phyloP scores from a whole-genome alignment of 2,888 invertebrate species.

The Hirudinaria manillensis region DNA sequence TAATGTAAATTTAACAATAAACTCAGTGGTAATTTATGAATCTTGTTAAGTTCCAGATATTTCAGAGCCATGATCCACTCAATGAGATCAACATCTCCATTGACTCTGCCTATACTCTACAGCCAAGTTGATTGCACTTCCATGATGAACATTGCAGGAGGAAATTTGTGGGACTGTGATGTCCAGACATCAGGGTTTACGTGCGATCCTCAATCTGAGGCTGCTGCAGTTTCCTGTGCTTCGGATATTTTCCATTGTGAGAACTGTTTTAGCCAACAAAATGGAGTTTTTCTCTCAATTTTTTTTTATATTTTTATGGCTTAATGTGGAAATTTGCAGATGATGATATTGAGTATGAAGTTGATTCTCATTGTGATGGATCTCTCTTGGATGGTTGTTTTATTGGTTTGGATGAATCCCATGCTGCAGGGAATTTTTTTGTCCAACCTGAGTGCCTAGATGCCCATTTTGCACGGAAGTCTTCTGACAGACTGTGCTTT shows the following conservation, averaged over 20 bases:
- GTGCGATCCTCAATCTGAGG: slow-evolving; percentile 30
- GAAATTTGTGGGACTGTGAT: slow-evolving; percentile 34
- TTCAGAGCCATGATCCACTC: too few relatives aligned
- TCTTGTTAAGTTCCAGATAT: slow-evolving; percentile 20
- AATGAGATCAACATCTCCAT: not conserved
- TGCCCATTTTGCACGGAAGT: not conserved
- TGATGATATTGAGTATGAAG: not conserved
- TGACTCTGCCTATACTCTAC: slow-evolving; percentile 25
- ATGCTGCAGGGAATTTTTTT: not conserved
- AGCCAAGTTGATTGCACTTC: slow-evolving; percentile 30
- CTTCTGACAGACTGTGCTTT: not conserved
- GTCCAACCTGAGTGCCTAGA: slow-evolving; percentile 1
- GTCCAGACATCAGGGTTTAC: not conserved
- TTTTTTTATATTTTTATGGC: too few relatives aligned
- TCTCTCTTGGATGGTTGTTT: slow-evolving; percentile 22
- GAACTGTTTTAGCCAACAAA: not conserved
- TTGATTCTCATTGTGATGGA: slow-evolving; percentile 19
- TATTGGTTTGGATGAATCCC: not conserved
- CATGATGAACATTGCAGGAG: not conserved
- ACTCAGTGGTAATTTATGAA: not conserved
- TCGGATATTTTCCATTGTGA: slow-evolving; percentile 13
- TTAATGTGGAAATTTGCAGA: too few relatives aligned
- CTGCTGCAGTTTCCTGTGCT: slow-evolving; percentile 35
- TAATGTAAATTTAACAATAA: too few relatives aligned
- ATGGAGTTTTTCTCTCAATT: too few relatives aligned